phyloP scores from a whole-genome alignment of 2,888 invertebrate genomes.

The Ceramica pisi region DNA sequence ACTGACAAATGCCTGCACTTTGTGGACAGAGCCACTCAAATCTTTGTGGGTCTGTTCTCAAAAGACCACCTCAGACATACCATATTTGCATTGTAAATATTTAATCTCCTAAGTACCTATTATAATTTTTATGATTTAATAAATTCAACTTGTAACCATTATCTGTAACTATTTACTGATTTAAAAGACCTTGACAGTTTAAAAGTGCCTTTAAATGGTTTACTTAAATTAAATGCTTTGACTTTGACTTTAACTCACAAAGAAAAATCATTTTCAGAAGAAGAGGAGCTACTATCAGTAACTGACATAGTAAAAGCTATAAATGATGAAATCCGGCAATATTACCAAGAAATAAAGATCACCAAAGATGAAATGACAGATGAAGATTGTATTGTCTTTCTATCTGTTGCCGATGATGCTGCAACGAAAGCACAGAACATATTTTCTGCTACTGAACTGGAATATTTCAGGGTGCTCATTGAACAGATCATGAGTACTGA shows the following conservation, averaged over 20 bases:
- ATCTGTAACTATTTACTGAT: too few relatives aligned
- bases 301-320: slow-evolving; percentile 79
- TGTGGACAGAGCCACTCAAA: too few relatives aligned
- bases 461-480: slow-evolving; percentile 83
- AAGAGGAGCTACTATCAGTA: slow-evolving; percentile 64
- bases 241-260: not conserved
- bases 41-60: too few relatives aligned
- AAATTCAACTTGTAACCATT: too few relatives aligned
- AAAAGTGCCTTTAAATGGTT: too few relatives aligned
- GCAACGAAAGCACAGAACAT: slow-evolving; percentile 84
- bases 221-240: too few relatives aligned
- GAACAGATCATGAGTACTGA: slow-evolving; percentile 85
- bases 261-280: slow-evolving; percentile 69
- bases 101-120: too few relatives aligned
- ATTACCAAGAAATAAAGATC: slow-evolving; percentile 82
- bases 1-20: too few relatives aligned
- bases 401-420: slow-evolving; percentile 82
- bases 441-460: slow-evolving; percentile 81
- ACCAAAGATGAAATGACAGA: slow-evolving; percentile 81
- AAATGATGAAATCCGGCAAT: slow-evolving; percentile 80
- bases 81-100: too few relatives aligned
- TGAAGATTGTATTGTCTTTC: slow-evolving; percentile 82
- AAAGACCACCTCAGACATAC: too few relatives aligned
- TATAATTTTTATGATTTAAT: too few relatives aligned
- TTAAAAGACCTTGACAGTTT: too few relatives aligned